Evolutionary conservation across 1,140 invertebrate species (phyloP).

Genomic region (Trachelipus rathkii): DNA sequence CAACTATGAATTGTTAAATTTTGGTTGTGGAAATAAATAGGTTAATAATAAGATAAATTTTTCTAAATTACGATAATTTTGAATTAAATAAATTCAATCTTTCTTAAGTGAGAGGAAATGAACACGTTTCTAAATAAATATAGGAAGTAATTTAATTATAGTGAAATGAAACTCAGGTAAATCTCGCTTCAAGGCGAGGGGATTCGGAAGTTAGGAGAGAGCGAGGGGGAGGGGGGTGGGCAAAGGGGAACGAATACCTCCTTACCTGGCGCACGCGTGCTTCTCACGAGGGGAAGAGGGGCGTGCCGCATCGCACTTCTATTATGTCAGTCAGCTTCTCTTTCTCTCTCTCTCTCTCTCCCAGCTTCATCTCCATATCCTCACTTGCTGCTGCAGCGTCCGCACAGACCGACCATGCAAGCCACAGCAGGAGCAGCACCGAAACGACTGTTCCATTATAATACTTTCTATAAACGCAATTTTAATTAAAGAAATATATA

Average conservation of each 20-base stretch:
- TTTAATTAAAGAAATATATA: too few relatives aligned
- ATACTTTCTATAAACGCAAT: background rate
- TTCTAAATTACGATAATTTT: too few relatives aligned
- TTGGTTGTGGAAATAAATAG: too few relatives aligned
- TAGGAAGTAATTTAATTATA: constrained; percentile 14
- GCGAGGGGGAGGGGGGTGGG: background rate
- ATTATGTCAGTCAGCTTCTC: background rate
- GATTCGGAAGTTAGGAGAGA: background rate
- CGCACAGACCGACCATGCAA: background rate
- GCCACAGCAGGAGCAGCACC: background rate
- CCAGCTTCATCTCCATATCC: background rate
- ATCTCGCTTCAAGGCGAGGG: background rate
- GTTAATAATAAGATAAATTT: too few relatives aligned
- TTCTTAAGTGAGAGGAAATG: background rate
- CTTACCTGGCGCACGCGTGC: background rate
- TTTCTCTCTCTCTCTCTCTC: background rate
- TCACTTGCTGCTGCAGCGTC: background rate
- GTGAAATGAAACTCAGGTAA: constrained; percentile 4
- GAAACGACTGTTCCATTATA: background rate
- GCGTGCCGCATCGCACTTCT: constrained; percentile 4
- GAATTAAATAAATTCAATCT: too few relatives aligned
- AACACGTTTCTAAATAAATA: constrained; percentile 3
- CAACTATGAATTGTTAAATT: too few relatives aligned
- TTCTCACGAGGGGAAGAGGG: background rate
- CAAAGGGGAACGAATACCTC: background rate